phyloP scores from a whole-genome alignment of 2,113 vertebrate species.

The Cyprinus carpio region DNA sequence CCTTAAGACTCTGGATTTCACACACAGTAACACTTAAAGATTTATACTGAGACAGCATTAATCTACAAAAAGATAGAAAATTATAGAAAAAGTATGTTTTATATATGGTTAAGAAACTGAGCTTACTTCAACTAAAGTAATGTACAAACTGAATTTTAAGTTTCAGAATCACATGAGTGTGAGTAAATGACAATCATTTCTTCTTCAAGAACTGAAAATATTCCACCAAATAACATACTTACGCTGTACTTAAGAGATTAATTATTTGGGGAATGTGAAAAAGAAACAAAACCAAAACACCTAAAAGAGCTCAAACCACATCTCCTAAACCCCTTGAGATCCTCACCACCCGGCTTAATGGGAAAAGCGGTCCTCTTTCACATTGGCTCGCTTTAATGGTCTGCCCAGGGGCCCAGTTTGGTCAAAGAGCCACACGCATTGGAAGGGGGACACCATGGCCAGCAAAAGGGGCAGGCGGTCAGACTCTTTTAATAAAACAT shows the following conservation, averaged over 20 bases:
- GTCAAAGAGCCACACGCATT: slow-evolving; percentile 93
- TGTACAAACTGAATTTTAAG: not conserved
- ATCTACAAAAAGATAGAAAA: not conserved
- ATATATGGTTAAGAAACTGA: not conserved
- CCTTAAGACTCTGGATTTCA: not conserved
- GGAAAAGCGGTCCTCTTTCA: slow-evolving; percentile 91
- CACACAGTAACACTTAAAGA: not conserved
- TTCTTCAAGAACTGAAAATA: slow-evolving; percentile 20
- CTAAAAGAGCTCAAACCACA: slow-evolving; percentile 93
- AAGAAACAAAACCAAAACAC: slow-evolving; percentile 69
- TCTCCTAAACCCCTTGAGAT: slow-evolving; percentile 94
- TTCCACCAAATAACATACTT: slow-evolving; percentile 69
- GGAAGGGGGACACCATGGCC: slow-evolving; percentile 97
- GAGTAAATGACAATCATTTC: not conserved
- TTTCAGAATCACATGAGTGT: not conserved
- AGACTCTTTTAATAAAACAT: slow-evolving; percentile 98
- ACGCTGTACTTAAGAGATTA: slow-evolving; percentile 77
- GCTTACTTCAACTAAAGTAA: not conserved
- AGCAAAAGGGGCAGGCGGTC: slow-evolving; percentile 95
- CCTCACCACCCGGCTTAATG: slow-evolving; percentile 97
- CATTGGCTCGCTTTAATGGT: slow-evolving; percentile 93
- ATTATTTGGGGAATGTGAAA: slow-evolving; percentile 59
- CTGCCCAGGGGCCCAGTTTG: slow-evolving; percentile 94
- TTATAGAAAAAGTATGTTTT: not conserved
- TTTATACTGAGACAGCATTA: not conserved